phyloP scores from a whole-genome alignment of 2,113 vertebrate species.

The Electrona antarctica region DNA sequence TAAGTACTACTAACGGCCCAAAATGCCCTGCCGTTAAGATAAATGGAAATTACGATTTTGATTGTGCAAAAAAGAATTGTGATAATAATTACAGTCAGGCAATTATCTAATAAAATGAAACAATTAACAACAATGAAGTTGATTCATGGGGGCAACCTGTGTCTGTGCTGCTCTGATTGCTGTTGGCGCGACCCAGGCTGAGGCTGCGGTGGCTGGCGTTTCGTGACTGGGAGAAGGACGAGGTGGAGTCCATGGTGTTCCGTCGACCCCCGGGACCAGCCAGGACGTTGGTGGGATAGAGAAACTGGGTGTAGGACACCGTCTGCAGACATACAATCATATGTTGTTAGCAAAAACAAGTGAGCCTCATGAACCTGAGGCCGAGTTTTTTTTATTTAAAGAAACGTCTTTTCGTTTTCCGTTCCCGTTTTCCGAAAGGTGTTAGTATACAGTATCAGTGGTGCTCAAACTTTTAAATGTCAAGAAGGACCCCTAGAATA shows the following conservation, averaged over 20 bases:
- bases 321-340: conserved; percentile 78
- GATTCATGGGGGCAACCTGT: conserved; percentile 77
- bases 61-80: too few relatives aligned
- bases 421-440: too few relatives aligned
- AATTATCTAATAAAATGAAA: too few relatives aligned
- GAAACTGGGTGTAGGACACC: conserved; percentile 96
- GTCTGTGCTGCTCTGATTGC: conserved; percentile 96
- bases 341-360: not conserved
- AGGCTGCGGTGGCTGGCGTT: conserved; percentile 96
- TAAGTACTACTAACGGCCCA: not conserved
- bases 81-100: too few relatives aligned
- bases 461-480: too few relatives aligned
- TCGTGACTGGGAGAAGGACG: conserved; percentile 93
- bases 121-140: too few relatives aligned
- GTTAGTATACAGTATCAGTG: too few relatives aligned
- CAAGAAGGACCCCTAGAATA: too few relatives aligned
- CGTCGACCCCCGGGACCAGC: conserved; percentile 85
- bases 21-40: too few relatives aligned
- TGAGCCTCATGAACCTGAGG: too few relatives aligned
- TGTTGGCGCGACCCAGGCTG: conserved; percentile 90
- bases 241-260: conserved; percentile 96
- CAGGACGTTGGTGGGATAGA: conserved; percentile 93
- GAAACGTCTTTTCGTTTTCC: not conserved
- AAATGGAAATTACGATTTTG: too few relatives aligned
- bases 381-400: too few relatives aligned